Base-by-base conservation (phyloP, 2,888 invertebrate genomes). In the Tetropium fuscum region DNA sequence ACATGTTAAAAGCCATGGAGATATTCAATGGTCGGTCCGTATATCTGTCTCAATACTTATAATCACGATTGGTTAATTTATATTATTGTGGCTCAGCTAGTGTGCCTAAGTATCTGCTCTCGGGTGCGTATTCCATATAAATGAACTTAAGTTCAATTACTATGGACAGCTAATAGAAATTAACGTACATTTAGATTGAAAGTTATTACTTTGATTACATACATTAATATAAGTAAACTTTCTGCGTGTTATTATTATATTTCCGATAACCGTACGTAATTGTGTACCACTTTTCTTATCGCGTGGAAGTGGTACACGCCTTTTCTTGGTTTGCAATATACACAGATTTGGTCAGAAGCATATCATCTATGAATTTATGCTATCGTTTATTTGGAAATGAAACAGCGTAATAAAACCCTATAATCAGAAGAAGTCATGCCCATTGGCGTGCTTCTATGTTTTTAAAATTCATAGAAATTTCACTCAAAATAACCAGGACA, bases 1-100 rank as follows among this genome's bases (percentile, higher is more conserved):
- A 74, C 76, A 75, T 71, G 75, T 74, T 78, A 78, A 78, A 77
- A 78, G 77, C 77, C 70, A 60, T 60, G 63, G 61, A 74, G 74
- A 74, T 74, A 74, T 72, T 71, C 67, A 58, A 66, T 44, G 70
- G 66, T 69, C 54, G 62, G 66, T 71, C 53, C 68, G 71, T 69
- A 74, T 73, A 73, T 71, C 63, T 64, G 60, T 60, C 63, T 63
- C 64, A 69, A 67, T 70, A 72, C 72, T 74, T 76, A 74, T 75
- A 75, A 76, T 76, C 75, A 68, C 64, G 60, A 61, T 57, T 43
- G 61, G 53, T 60, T 66, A 72, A 74, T 74, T 74, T 74, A 74
- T 74, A 70, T 73, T 69, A 71, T 71, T 70, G 73, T 70, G 59
- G 60, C 48, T 40, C 49, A 20, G 44, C 16, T 27, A 27, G 48